Evolutionary conservation across 2,113 vertebrate genomes (phyloP), one percentile per base, ranked within the genome.

Genomic region (Ammodytes marinus): DNA sequence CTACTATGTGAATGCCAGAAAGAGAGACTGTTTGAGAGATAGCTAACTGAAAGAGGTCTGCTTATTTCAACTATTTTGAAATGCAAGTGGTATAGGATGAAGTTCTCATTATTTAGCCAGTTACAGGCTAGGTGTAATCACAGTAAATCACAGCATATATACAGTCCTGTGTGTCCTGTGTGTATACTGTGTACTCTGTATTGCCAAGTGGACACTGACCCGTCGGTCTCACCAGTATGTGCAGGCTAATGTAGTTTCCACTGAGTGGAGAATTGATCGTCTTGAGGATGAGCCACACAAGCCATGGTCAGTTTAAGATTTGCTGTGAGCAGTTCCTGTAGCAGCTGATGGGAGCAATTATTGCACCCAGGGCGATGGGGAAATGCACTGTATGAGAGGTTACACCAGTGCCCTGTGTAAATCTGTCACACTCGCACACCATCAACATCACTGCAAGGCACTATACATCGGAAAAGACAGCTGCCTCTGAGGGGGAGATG

Each of bases 231-330:
- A 9, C 9, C 57, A 71, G 19, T 72, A 19, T 80, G 39, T 40
- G 67, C 55, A 68, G 50, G 14, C 35, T 82, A 60, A 83, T 83
- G 80, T 50, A 64, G 68, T 83, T 73, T 66, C 57, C n/a, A 17
- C 68, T 50, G 69, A 75, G 61, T 43, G 39, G 35, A 61, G 69
- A 78, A 85, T 88, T 53, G 55, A 89, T 86, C 8, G 59, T 42
- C 45, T 39, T 78, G 46, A 70, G 63, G 83, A 71, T 79, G 66
- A 73, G 67, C 50, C 68, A 61, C 42, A 4, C 14, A 35, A 58
- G n/a, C 67, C 49, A 52, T 17, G 50, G 54, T 75, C 66, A 54
- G 70, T 75, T 57, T 59, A 46, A 43, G 46, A 52, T 60, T 14
- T 52, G 69, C 78, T 52, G n/a, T 69, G 61, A 73, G 68, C 72